phyloP scores from a whole-genome alignment of 2,113 vertebrate species.

The Dipodomys stephensi region DNA sequence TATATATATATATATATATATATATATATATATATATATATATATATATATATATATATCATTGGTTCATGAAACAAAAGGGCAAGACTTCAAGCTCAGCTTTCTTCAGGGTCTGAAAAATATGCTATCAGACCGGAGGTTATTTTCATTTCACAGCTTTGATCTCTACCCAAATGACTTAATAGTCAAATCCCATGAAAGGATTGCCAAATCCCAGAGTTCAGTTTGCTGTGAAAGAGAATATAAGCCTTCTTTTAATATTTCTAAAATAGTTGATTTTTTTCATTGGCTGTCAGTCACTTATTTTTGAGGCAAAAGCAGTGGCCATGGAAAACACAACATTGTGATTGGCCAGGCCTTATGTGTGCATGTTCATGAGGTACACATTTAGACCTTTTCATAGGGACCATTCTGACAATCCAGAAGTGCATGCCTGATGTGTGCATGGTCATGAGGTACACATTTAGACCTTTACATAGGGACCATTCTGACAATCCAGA shows the following conservation, averaged over 20 bases:
- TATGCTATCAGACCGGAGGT: background rate
- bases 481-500: no score
- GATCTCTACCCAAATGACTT: background rate
- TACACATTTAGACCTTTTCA: background rate
- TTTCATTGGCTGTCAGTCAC: background rate
- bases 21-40: no score
- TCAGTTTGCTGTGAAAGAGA: background rate
- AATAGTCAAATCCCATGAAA: background rate
- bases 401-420: no score
- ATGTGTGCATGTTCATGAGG: background rate
- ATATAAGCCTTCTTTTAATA: background rate
- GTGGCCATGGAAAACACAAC: rapidly evolving
- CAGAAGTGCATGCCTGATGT: no score
- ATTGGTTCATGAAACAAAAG: background rate
- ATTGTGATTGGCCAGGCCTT: background rate
- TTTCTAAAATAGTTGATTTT: background rate
- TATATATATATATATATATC: no score
- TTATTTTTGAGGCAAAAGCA: background rate
- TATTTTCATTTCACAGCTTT: background rate
- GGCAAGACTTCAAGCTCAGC: background rate
- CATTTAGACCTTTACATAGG: background rate
- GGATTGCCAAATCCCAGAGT: background rate
- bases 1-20: no score
- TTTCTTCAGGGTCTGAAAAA: background rate
- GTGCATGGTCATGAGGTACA: background rate